phyloP scores from a whole-genome alignment of 2,113 vertebrate genomes.

The Brienomyrus longianalis region DNA sequence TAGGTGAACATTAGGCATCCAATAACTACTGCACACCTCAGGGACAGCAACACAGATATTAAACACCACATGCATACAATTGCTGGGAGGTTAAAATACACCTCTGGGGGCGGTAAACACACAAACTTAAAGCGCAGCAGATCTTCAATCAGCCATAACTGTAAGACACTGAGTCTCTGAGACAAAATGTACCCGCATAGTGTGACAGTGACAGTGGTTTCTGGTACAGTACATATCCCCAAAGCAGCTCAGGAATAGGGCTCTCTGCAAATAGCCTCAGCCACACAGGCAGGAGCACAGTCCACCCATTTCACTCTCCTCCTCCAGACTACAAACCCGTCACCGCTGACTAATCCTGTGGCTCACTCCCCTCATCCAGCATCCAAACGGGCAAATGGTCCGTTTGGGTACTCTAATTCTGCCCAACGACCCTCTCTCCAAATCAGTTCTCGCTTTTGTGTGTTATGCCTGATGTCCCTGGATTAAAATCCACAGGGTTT shows the following conservation, averaged over 20 bases:
- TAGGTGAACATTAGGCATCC: neutral
- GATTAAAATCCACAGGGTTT: constrained; percentile 1
- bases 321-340: neutral
- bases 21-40: neutral
- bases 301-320: neutral
- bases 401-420: neutral
- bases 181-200: constrained; percentile 4
- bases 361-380: neutral
- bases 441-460: neutral
- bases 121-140: neutral
- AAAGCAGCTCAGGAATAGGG: neutral
- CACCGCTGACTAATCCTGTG: neutral
- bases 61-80: neutral
- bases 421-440: neutral
- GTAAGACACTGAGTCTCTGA: neutral
- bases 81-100: neutral
- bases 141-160: neutral
- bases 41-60: neutral
- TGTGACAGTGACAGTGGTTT: neutral
- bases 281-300: neutral
- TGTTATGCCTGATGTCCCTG: neutral
- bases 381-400: neutral
- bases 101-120: neutral
- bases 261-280: neutral
- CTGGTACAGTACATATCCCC: neutral